Base-by-base conservation (phyloP, 2,888 invertebrate genomes). In the Tiliacea citrago region DNA sequence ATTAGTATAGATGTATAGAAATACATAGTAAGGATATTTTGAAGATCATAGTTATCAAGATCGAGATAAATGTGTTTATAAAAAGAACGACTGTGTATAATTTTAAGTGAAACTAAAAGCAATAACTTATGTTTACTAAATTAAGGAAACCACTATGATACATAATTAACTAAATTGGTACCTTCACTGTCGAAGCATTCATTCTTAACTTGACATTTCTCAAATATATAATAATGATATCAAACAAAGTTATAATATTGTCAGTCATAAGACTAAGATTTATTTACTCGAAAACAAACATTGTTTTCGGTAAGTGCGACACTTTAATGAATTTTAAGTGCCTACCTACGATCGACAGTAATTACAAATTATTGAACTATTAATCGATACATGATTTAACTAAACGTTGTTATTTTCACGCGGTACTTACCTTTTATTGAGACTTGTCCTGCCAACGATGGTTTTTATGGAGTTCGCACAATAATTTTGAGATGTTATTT, bases 401-500 rank as follows among this genome's bases (percentile, higher is more conserved):
- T 66, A 49, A 29, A 29, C 29, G 4, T 21, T 35, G 21, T 47
- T 42, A 45, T 24, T 6, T 49, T 53, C 10, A 29, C 24, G 21
- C 0, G 16, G 7, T 8, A 13, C 39, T n/a, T 61, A 61, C 4
- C 24, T 47, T 70, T 47, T 42, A 58, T 57, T 53, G 35, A n/a
- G 66, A 81, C 18, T 29, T 66, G 49, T 78, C 81, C 61, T 49
- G 35, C n/a, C 47, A 61, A 39, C 7, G 7, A 51, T 24, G 0
- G 0, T 29, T 29, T 49, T 61, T 55, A 75, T 66, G 81, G 77
- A 45, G 55, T 29, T 55, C 24, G 24, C 35, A 57, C 16, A 42
- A 18, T 58, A 29, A n/a, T 47, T 29, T 35, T 4, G n/a, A 18
- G 18, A 29, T 58, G n/a, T 49, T 2, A 18, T 49, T 49, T 57